Conservation (phyloP, 2,797 vertebrate genomes). For the Schizopygopsis pylzovi region DNA sequence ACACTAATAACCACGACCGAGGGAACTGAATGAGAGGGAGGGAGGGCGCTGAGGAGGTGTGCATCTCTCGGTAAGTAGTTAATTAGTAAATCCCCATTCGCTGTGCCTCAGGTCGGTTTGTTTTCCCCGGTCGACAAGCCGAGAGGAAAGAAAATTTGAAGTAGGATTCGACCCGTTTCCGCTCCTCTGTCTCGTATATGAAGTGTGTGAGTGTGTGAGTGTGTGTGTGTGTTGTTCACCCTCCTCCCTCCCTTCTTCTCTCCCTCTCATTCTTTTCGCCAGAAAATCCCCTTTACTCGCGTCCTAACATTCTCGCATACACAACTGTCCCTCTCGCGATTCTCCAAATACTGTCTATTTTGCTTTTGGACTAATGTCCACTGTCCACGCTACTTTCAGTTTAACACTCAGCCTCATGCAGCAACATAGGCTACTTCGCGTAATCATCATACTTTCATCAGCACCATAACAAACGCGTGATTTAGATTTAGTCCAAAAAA, state of each 20-base stretch:
- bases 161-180: slow-evolving; percentile 90
- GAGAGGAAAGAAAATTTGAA: slow-evolving; percentile 89
- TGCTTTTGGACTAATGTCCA: neutral
- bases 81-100: slow-evolving; percentile 88
- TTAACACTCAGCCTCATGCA: neutral
- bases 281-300: slow-evolving; percentile 50
- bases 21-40: slow-evolving; percentile 71
- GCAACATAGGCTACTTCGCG: neutral
- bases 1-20: slow-evolving; percentile 74
- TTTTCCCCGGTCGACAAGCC: slow-evolving; percentile 88
- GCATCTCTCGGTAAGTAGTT: slow-evolving; percentile 77
- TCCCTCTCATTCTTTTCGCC: slow-evolving; percentile 52
- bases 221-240: slow-evolving; percentile 57
- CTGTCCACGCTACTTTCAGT: neutral
- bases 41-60: slow-evolving; percentile 58
- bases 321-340: neutral
- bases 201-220: slow-evolving; percentile 69
- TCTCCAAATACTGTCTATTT: neutral
- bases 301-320: slow-evolving; percentile 7
- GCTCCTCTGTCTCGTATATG: slow-evolving; percentile 83
- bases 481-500: neutral
- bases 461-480: neutral
- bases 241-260: slow-evolving; percentile 28
- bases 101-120: slow-evolving; percentile 86
- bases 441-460: neutral